Evolutionary conservation across 2,888 invertebrate species (phyloP).

Genomic region (Leptothorax acervorum): DNA sequence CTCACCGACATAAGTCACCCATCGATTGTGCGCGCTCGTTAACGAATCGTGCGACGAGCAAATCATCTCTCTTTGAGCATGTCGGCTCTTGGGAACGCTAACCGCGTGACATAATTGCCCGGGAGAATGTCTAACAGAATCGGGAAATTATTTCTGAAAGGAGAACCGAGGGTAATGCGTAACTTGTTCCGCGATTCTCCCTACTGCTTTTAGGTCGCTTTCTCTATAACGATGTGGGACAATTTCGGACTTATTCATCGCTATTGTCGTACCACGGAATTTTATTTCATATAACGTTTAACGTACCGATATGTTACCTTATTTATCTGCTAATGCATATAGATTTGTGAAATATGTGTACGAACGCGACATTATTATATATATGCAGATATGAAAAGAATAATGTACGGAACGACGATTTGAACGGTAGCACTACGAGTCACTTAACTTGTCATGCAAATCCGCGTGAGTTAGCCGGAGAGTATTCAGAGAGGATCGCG

Average conservation of each 20-base stretch:
- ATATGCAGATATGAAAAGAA: background rate
- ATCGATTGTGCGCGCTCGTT: conserved; percentile 23
- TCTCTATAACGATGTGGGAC: background rate
- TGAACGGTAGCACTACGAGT: conserved; percentile 8
- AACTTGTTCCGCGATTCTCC: background rate
- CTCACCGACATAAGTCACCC: conserved; percentile 58
- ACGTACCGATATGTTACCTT: background rate
- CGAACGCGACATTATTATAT: background rate
- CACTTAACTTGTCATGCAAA: conserved; percentile 33
- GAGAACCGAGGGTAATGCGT: background rate
- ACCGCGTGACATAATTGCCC: conserved; percentile 49
- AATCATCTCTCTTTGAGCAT: conserved; percentile 10
- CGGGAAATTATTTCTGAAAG: conserved; percentile 7
- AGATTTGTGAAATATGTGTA: background rate
- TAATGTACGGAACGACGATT: background rate
- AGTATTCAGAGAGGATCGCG: conserved; percentile 20
- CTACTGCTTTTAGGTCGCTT: background rate
- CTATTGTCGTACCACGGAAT: background rate
- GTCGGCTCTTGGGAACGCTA: background rate
- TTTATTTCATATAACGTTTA: background rate
- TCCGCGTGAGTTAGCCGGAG: conserved; percentile 2
- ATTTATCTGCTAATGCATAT: background rate
- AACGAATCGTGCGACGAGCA: conserved; percentile 15
- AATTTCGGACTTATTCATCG: background rate
- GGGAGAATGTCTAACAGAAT: conserved; percentile 44